A percentile compares a stretch with the other conserved stretches of the same genome.
phyloP scores from a whole-genome alignment of 35 echinoderm and acorn worm species.

The Acanthaster planci region DNA sequence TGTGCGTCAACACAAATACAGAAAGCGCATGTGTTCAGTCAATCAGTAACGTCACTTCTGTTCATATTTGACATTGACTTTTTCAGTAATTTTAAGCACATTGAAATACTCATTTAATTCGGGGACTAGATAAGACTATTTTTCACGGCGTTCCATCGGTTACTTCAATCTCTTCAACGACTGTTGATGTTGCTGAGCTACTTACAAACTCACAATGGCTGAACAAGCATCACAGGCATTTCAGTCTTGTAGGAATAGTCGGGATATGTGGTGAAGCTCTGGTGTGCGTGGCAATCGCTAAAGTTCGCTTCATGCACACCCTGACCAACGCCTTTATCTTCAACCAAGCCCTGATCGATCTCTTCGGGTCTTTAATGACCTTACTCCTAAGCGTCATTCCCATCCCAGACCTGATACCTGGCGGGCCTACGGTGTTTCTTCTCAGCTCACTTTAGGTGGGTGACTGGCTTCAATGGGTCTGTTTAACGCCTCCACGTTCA shows the following conservation, averaged over 20 bases:
- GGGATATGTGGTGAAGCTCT: constrained; percentile 22
- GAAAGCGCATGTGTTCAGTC: too few relatives aligned
- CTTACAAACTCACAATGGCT: background rate
- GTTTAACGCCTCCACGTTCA: constrained; percentile 54
- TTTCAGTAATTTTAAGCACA: too few relatives aligned
- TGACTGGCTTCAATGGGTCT: constrained; percentile 40
- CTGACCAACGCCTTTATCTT: constrained; percentile 39
- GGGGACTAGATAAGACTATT: background rate
- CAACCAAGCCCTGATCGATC: constrained; percentile 36
- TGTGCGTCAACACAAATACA: too few relatives aligned
- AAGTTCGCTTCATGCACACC: constrained; percentile 27
- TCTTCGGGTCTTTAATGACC: constrained; percentile 15
- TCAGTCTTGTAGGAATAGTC: background rate
- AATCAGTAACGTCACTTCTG: too few relatives aligned
- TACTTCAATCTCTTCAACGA: too few relatives aligned
- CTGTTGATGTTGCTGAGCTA: too few relatives aligned
- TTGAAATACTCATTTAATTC: too few relatives aligned
- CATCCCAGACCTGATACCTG: constrained; percentile 22
- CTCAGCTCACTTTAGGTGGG: constrained; percentile 42
- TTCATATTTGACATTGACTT: too few relatives aligned
- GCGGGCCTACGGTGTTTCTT: background rate
- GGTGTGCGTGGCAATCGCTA: constrained; percentile 19
- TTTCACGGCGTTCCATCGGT: too few relatives aligned
- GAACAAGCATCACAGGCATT: background rate
- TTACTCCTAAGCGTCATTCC: background rate